Evolutionary conservation across 2,888 invertebrate species (phyloP).

Genomic region (Meghimatium bilineatum): DNA sequence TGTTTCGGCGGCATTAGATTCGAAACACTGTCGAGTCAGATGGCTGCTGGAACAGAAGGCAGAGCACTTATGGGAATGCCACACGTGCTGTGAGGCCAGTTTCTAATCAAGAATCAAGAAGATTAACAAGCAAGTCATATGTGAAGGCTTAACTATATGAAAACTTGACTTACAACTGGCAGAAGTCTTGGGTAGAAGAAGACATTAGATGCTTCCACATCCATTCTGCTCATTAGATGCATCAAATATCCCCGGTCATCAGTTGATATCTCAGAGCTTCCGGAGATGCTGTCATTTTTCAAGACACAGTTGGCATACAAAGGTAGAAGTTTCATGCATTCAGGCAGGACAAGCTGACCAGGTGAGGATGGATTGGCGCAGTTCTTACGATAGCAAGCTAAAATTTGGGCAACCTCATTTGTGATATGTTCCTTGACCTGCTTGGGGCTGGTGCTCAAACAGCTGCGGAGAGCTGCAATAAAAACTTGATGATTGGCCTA

Average conservation of each 20-base stretch:
- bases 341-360: constrained; percentile 98
- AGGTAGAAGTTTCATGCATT: constrained; percentile 97
- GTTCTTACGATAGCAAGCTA: constrained; percentile 95
- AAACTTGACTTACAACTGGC: constrained; percentile 80
- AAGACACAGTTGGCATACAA: constrained; percentile 94
- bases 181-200: constrained; percentile 95
- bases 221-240: constrained; percentile 91
- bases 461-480: constrained; percentile 84
- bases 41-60: too few relatives aligned
- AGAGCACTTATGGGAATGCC: too few relatives aligned
- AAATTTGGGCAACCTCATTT: constrained; percentile 88
- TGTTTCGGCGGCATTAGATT: too few relatives aligned
- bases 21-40: too few relatives aligned
- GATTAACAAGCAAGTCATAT: too few relatives aligned
- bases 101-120: too few relatives aligned
- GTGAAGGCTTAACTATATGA: too few relatives aligned
- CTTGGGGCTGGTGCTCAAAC: constrained; percentile 90
- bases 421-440: constrained; percentile 91
- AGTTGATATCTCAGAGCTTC: constrained; percentile 93
- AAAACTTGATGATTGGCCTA: background rate
- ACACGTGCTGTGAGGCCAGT: too few relatives aligned
- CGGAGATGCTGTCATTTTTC: constrained; percentile 93
- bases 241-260: constrained; percentile 97
- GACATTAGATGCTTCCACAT: constrained; percentile 87
- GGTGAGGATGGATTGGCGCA: constrained; percentile 94